Evolutionary conservation across 1,140 invertebrate genomes (phyloP), one percentile per base, ranked within the genome.

Genomic region (Scaptomyza montana): DNA sequence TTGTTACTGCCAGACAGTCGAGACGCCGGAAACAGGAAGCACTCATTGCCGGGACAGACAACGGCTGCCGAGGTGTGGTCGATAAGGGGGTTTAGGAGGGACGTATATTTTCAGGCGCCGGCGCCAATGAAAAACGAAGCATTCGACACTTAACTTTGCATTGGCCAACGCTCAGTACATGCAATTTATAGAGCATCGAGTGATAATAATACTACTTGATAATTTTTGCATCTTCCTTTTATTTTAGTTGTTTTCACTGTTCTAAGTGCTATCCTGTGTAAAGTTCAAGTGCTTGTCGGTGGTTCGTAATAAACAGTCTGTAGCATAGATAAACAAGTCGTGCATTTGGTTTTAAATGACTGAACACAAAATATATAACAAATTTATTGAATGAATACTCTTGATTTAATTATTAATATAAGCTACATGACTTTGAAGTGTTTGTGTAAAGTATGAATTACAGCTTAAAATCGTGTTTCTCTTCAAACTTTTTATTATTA

Each of bases 11-110:
- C 68, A 78, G 76, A 49, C 80, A 67, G 82, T 63, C 49, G 51
- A 55, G 66, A 78, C 61, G 67, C 75, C 68, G 80, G 76, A 81
- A 79, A 53, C 62, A 69, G 84, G 82, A 87, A 81, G 69, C 69
- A 87, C 82, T 82, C 64, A 79, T 82, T 87, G 76, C 76, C 72
- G 68, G 76, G 30, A 45, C 65, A 68, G 57, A 62, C 56, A 67
- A 46, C 16, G 39, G 30, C 50, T 39, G 28, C 19, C 19, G 25
- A n/a, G 19, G 57, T 33, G 39, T 2, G 45, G 53, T 61, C 21
- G 33, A 43, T 5, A 43, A 43, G 33, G 10, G 43, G 16, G 30
- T 3, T 16, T 16, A 16, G 16, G 45, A n/a, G 19, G 56, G 25
- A 25, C 25, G 30, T 28, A n/a, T 25, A 19, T 7, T 28, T 62